These are phyloP conservation scores for Hirtodrosophila alboralis DNA, from an alignment of 2,888 invertebrate species.

Conservation along the genomic window DNA sequence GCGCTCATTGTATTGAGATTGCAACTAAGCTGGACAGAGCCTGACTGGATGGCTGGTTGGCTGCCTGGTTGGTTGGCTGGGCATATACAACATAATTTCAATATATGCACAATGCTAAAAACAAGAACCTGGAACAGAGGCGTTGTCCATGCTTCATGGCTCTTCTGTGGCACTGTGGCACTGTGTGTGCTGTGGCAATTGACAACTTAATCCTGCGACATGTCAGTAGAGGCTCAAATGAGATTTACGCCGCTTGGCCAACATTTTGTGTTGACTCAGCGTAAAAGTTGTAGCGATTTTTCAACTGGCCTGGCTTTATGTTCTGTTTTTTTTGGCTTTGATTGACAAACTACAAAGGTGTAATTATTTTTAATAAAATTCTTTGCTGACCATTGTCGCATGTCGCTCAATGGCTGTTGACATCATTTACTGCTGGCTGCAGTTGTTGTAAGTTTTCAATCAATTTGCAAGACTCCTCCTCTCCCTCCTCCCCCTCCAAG, in stretches of 20 bases:
- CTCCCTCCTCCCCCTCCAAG: neutral
- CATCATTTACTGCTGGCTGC: slow-evolving; percentile 47
- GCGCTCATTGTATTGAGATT: slow-evolving; percentile 73
- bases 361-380: slow-evolving; percentile 77
- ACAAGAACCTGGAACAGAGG: slow-evolving; percentile 36
- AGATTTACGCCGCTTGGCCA: slow-evolving; percentile 76
- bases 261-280: slow-evolving; percentile 72
- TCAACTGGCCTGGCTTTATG: slow-evolving; percentile 52
- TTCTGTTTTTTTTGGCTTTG: slow-evolving; percentile 62
- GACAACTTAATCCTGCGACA: slow-evolving; percentile 80
- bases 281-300: slow-evolving; percentile 69
- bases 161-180: too few relatives aligned
- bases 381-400: slow-evolving; percentile 48
- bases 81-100: slow-evolving; percentile 67
- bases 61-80: too few relatives aligned
- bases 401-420: slow-evolving; percentile 52
- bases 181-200: slow-evolving; percentile 60
- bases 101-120: slow-evolving; percentile 65
- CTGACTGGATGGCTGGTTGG: too few relatives aligned
- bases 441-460: slow-evolving; percentile 71
- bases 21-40: slow-evolving; percentile 63
- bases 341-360: slow-evolving; percentile 79
- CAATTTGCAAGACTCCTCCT: slow-evolving; percentile 57
- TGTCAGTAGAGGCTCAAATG: slow-evolving; percentile 78
- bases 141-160: slow-evolving; percentile 27